Conservation (phyloP, 2,888 invertebrate genomes). For the Monochamus alternatus region DNA sequence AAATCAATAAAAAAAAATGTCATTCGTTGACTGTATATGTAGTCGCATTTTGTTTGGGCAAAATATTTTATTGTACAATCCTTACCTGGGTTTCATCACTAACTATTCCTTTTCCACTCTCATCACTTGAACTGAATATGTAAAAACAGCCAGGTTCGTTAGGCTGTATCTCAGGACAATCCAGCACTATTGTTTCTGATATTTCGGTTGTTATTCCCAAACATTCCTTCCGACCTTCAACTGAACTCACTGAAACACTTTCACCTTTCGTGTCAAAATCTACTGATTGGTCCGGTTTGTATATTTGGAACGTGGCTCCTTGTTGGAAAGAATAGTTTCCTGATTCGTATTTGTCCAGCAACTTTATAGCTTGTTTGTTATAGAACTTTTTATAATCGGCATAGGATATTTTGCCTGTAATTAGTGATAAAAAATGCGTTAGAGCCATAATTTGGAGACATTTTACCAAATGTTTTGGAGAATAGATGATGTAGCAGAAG, state of each 20-base stretch:
- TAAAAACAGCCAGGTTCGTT: background rate
- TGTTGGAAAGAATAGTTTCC: background rate
- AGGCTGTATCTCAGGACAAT: background rate
- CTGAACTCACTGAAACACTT: background rate
- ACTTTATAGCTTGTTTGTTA: background rate
- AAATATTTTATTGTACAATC: too few relatives aligned
- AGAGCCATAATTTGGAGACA: too few relatives aligned
- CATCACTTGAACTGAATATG: background rate
- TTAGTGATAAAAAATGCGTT: too few relatives aligned
- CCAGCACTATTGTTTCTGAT: background rate
- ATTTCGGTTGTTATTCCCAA: background rate
- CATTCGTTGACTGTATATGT: too few relatives aligned
- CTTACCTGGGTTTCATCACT: background rate
- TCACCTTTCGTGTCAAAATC: background rate
- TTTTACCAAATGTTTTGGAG: too few relatives aligned
- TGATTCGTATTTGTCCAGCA: background rate
- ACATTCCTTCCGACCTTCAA: background rate
- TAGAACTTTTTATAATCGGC: background rate
- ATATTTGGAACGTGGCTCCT: background rate
- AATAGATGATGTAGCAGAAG: too few relatives aligned
- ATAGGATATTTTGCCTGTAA: background rate
- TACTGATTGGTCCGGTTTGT: background rate
- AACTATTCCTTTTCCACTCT: background rate
- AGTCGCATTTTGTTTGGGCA: too few relatives aligned
- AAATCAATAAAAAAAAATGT: too few relatives aligned